Evolutionary conservation across 2,888 invertebrate species (phyloP), one percentile per base, ranked within the genome.

Genomic region (Ctenicera cuprea): DNA sequence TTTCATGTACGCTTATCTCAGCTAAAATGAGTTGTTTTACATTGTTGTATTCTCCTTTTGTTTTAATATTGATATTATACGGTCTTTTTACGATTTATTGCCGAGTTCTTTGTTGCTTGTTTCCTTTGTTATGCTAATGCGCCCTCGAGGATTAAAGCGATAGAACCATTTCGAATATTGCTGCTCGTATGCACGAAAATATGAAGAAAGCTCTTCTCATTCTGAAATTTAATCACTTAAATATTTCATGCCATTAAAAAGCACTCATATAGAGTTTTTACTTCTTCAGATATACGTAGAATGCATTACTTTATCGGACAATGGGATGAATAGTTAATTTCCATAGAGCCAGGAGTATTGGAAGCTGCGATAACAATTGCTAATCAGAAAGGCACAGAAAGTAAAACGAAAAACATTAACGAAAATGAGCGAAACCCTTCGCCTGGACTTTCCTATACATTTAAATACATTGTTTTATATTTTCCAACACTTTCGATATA

Each of bases 81-180:
- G 33, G 54, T 26, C 14, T 54, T 54, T 48, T 54, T 54, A 12
- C 30, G 54, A 54, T 54, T 54, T 54, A 54, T 54, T 54, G 9
- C 30, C 3, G n/a, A 54, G 30, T 59, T 38, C 59, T 59, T 59
- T 59, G 59, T 59, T 59, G 16, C 18, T 5, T 38, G 8, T 38
- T 38, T 57, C 41, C 30, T 59, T 59, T 59, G 59, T 59, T 18
- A 38, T 59, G 59, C 38, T 59, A 59, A 59, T 38, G 59, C 59
- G 38, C 8, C 54, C 59, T 33, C 59, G 20, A 57, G 20, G 8
- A 57, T 57, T 57, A 57, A 57, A 37, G 26, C 5, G 26, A 26
- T 9, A 9, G 57, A 33, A 8, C 9, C 59, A 59, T 37, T 59
- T 38, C 12, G 38, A 38, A 33, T n/a, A 9, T 59, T 33, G 33